Evolutionary conservation across 2,113 vertebrate genomes (phyloP), one percentile per base, ranked within the genome.

Genomic region (Oxyura jamaicensis): DNA sequence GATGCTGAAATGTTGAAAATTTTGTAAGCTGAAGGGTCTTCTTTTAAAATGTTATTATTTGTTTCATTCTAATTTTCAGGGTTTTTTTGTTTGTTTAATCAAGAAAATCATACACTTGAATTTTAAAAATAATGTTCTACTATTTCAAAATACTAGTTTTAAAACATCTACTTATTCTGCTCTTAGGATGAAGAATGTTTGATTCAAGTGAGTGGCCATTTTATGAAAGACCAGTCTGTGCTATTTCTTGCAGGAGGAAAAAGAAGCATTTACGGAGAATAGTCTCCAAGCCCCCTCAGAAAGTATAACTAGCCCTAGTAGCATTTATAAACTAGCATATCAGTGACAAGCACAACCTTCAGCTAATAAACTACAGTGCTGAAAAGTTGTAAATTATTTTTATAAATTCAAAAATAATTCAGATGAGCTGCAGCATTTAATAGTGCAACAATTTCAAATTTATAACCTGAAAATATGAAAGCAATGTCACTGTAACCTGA

Each of bases 401-500:
- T 31, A 68, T 67, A 66, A 80, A 53, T 78, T 62, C 9, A 81
- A 22, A 68, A 69, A 80, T 3, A 77, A 36, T 60, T 52, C 26
- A 31, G 16, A 26, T 33, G 31, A 60, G 33, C 46, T 56, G 11
- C 35, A 76, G 2, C 10, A 13, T 36, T 86, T 76, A 56, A 26
- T 11, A 58, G 23, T 63, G 29, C 65, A 53, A 60, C 17, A 65
- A 10, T 42, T 62, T 72, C 20, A 63, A 50, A 39, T 50, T 50
- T 71, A 48, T 55, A 66, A 82, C 26, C 25, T 71, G 7, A 80
- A 87, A 74, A 75, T 58, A 55, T 17, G 13, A 52, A 52, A 59
- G 41, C 60, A 4, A 1, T 66, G 5, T 0, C 59, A 14, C 59
- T 3, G 5, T 16, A 35, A 35, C 18, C 11, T 36, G 33, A 46